Conservation (phyloP, 2,797 vertebrate genomes). For the Pteropus rufus region DNA sequence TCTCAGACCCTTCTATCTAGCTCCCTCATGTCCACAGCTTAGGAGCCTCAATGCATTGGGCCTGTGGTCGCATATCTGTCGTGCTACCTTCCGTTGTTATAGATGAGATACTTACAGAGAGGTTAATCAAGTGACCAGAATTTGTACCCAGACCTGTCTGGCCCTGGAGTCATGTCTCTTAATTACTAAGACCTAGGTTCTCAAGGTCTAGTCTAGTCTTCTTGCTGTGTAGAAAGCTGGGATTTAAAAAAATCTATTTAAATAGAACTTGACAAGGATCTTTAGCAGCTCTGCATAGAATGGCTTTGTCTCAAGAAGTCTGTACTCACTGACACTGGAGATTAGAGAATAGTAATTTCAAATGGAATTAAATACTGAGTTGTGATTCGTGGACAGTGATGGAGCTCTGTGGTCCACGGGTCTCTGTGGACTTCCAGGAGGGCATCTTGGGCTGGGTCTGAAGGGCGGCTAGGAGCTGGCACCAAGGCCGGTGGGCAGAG, state of each 20-base stretch:
- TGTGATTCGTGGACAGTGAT: neutral
- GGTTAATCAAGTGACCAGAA: neutral
- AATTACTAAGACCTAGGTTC: neutral
- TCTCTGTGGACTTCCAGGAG: neutral
- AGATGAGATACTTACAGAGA: neutral
- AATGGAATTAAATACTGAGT: neutral
- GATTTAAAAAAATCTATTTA: neutral
- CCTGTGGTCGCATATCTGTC: accelerated
- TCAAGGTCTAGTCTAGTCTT: neutral
- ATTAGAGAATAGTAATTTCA: neutral
- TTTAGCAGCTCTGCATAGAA: neutral
- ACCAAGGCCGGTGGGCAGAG: neutral
- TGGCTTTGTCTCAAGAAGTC: neutral
- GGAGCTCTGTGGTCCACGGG: neutral
- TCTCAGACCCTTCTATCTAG: neutral
- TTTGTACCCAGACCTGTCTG: neutral
- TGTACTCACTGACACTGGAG: neutral
- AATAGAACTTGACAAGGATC: neutral
- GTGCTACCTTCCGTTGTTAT: neutral
- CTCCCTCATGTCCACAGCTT: neutral
- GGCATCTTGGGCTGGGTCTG: neutral
- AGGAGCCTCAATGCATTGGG: neutral
- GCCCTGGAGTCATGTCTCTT: neutral
- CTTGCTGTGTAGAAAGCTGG: neutral
- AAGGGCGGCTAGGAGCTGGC: neutral